Evolutionary conservation across 2,113 vertebrate species (phyloP).

Genomic region (Conger conger): DNA sequence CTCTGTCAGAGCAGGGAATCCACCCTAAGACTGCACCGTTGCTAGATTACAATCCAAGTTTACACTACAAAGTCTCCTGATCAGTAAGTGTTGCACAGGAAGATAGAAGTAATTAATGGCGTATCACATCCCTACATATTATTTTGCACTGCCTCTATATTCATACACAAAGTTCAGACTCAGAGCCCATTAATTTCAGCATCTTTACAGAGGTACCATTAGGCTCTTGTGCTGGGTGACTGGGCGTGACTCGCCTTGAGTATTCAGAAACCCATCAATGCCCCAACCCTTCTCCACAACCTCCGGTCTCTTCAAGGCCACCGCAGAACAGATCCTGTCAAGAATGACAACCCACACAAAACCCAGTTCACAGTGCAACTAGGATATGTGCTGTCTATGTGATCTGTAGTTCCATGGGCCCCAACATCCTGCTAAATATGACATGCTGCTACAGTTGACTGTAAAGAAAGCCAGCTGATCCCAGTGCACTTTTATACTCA

Average conservation of each 20-base stretch:
- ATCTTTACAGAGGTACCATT: conserved; percentile 41
- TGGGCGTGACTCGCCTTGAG: conserved; percentile 66
- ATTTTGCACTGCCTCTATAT: not conserved
- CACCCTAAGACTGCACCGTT: conserved; percentile 52
- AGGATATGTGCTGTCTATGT: not conserved
- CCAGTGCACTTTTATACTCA: not conserved
- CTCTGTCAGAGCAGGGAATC: conserved; percentile 50
- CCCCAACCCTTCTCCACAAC: conserved; percentile 31
- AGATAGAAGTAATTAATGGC: conserved; percentile 31
- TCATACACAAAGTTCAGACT: not conserved
- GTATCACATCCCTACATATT: not conserved
- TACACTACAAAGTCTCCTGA: conserved; percentile 51
- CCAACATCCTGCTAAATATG: not conserved
- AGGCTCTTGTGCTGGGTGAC: conserved; percentile 51
- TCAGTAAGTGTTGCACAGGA: conserved; percentile 37
- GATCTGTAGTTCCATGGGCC: not conserved
- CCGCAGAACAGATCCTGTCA: conserved; percentile 38
- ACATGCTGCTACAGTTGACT: not conserved
- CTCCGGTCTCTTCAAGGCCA: conserved; percentile 25
- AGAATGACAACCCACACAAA: conserved; percentile 37
- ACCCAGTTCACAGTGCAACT: conserved; percentile 22
- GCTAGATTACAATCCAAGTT: conserved; percentile 62
- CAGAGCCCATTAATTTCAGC: not conserved
- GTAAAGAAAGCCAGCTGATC: not conserved
- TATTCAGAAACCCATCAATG: conserved; percentile 29